These are phyloP conservation scores for Busseola fusca DNA, from an alignment of 2,888 invertebrate genomes.

Conservation along the genomic window DNA sequence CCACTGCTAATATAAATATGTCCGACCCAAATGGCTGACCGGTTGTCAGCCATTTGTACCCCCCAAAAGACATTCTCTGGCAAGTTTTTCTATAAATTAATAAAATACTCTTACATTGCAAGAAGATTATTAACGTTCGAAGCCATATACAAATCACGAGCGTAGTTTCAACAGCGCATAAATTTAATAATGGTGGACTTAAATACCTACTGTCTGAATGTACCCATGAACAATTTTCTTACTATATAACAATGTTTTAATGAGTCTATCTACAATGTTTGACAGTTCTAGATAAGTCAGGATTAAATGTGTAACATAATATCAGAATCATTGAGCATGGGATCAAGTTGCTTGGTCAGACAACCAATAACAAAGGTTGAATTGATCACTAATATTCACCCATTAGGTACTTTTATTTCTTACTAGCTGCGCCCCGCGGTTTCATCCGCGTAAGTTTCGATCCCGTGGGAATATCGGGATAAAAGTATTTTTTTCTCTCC, in stretches of 20 bases:
- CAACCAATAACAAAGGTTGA: constrained; percentile 2
- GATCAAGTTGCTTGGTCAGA: constrained; percentile 33
- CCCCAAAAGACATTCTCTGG: neutral
- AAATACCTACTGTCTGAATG: constrained; percentile 23
- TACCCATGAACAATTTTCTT: neutral
- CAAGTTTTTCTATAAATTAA: neutral
- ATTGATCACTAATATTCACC: neutral
- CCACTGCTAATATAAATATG: too few relatives aligned
- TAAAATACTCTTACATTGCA: neutral
- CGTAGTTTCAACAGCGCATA: constrained; percentile 1
- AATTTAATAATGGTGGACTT: constrained; percentile 1
- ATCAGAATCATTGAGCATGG: constrained; percentile 18
- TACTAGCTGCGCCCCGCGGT: too few relatives aligned
- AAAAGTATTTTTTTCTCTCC: too few relatives aligned
- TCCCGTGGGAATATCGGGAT: too few relatives aligned
- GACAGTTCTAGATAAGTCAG: neutral
- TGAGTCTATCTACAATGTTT: constrained; percentile 6
- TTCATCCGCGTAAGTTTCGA: too few relatives aligned
- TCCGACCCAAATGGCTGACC: too few relatives aligned
- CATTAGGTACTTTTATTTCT: neutral
- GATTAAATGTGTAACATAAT: constrained; percentile 17
- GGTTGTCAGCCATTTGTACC: too few relatives aligned
- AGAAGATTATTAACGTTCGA: constrained; percentile 11
- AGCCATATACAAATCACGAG: constrained; percentile 35
- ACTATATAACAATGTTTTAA: neutral